phyloP scores from a whole-genome alignment of 2,797 vertebrate species.

The Danio tinwini region DNA sequence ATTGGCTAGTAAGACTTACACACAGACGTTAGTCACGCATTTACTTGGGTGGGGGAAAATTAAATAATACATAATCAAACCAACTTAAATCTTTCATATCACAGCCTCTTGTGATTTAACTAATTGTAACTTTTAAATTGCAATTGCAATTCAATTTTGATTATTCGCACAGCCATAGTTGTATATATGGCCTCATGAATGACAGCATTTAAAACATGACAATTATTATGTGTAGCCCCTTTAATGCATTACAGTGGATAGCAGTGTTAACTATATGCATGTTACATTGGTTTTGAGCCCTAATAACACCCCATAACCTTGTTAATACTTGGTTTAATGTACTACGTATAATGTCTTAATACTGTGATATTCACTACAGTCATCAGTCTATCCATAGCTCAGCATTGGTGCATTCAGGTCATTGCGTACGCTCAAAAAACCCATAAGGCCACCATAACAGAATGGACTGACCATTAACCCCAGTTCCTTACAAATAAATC shows the following conservation, averaged over 20 bases:
- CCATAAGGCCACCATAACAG: slow-evolving; percentile 8
- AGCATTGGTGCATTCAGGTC: neutral
- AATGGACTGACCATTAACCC: slow-evolving; percentile 16
- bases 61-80: too few species aligned
- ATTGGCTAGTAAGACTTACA: too few species aligned
- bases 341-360: neutral
- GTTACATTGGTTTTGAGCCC: neutral
- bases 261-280: neutral
- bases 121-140: too few species aligned
- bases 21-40: too few species aligned
- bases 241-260: neutral
- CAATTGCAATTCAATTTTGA: too few species aligned
- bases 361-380: neutral
- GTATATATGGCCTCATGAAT: too few species aligned
- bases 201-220: too few species aligned
- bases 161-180: too few species aligned
- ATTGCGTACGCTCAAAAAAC: slow-evolving; percentile 18
- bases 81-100: too few species aligned
- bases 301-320: neutral
- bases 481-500: slow-evolving; percentile 40
- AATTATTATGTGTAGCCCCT: too few species aligned
- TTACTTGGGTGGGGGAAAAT: too few species aligned
- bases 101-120: too few species aligned
- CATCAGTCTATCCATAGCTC: neutral
- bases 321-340: neutral